Evolutionary conservation across 92 coral and sea anemone species (phyloP).

Genomic region (Nematostella vectensis): DNA sequence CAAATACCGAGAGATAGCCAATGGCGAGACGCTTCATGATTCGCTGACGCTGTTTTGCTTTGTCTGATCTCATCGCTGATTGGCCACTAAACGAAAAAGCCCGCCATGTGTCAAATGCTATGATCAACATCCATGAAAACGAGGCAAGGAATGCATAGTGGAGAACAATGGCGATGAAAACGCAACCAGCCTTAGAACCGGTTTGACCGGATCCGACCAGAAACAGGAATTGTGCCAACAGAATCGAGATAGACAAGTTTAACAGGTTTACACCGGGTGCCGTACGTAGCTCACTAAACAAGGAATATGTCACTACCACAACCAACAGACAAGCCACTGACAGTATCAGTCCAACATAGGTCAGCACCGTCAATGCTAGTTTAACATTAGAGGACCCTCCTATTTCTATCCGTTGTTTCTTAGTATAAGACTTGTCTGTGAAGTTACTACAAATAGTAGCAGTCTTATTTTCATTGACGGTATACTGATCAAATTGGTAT

Average conservation of each 20-base stretch:
- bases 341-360: conserved; percentile 28
- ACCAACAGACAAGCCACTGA: conserved; percentile 21
- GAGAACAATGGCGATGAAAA: conserved; percentile 32
- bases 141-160: conserved; percentile 49
- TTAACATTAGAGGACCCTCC: not conserved
- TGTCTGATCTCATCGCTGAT: conserved; percentile 3
- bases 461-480: conserved; percentile 13
- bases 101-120: conserved; percentile 60
- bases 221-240: conserved; percentile 19
- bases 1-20: conserved; percentile 50
- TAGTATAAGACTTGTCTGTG: not conserved
- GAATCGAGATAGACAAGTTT: conserved; percentile 27
- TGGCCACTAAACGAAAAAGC: conserved; percentile 26
- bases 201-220: conserved; percentile 15
- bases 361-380: conserved; percentile 10
- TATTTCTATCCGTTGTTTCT: not conserved
- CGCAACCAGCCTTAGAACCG: conserved; percentile 20
- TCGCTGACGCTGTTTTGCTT: conserved; percentile 2
- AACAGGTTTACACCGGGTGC: conserved; percentile 40
- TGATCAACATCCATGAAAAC: conserved; percentile 55
- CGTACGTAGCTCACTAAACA: conserved; percentile 36
- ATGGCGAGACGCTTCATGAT: conserved; percentile 8
- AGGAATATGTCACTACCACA: conserved; percentile 23
- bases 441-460: conserved; percentile 20
- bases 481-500: conserved; percentile 21